Base-by-base conservation (phyloP, 2,797 vertebrate species). In the Oceanodroma leucorhoa region DNA sequence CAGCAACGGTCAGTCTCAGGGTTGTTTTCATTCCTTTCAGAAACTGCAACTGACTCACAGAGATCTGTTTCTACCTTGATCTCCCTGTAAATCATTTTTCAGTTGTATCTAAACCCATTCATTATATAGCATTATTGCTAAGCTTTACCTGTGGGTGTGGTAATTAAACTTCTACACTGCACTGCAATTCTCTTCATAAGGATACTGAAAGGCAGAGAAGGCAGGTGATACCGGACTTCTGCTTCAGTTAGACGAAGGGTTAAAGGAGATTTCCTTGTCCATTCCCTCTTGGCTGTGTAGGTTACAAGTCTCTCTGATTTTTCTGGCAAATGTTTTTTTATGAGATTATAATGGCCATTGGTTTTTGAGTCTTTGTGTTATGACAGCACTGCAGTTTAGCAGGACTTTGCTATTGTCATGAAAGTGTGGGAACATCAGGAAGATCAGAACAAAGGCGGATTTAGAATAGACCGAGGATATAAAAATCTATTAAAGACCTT, bases 401-500 rank as follows among this genome's bases (percentile, higher is more conserved):
- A 90, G 92, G 46, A 87, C 69, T 80, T 87, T 93, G 64, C 67
- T 84, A 78, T 57, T 17, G 19, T 55, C 46, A 8, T 24, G 45
- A 83, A 94, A 94, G 77, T 87, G 55, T 76, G 82, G 94, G 93
- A 73, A 66, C 41, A 54, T 83, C 81, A 78, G 90, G 66, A 85
- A 94, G 67, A 94, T 48, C 73, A 75, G 51, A 91, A 86, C 84
- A 75, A 73, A 91, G 79, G 64, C 53, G 55, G 92, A 96, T 95
- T 96, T 91, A 95, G 84, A 90, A 83, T 55, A 95, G 91, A 95
- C 66, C 75, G 91, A 95, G 71, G 85, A 96, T 94, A 92, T 83
- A 95, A 87, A 97, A 96, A 97, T 79, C 96, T 94, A 78, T 95
- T 93, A 90, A 92, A 94, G 83, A 88, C 53, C 14, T 94, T 94